Conservation (phyloP, 2,113 vertebrate genomes). For the Tupaia tana region DNA sequence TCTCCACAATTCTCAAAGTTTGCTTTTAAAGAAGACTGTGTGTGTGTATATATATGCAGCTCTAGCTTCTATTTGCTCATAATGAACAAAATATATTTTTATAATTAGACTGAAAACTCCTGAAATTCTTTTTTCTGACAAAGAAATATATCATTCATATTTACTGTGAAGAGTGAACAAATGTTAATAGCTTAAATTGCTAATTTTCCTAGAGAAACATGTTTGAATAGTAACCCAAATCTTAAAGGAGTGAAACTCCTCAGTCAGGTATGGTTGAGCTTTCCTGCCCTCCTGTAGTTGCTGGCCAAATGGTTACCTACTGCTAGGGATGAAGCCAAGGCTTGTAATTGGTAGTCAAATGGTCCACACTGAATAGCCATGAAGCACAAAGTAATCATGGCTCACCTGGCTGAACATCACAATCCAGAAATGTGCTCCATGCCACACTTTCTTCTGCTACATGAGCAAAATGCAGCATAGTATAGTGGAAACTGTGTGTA, state of each 20-base stretch:
- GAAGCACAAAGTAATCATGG: conserved; percentile 1
- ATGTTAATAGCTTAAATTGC: background rate
- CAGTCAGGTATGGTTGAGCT: background rate
- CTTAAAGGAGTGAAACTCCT: background rate
- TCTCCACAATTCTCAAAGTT: background rate
- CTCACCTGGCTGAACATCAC: conserved; percentile 49
- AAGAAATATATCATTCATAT: background rate
- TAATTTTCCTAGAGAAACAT: background rate
- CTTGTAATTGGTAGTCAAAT: background rate
- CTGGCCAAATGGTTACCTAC: no score
- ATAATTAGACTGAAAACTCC: conserved; percentile 1
- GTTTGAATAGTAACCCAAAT: background rate
- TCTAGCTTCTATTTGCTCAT: background rate
- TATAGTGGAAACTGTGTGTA: conserved; percentile 33
- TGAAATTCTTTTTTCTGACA: background rate
- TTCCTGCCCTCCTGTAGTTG: background rate
- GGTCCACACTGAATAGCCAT: background rate
- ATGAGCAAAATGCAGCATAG: background rate
- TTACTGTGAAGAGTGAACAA: background rate
- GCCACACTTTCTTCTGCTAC: background rate
- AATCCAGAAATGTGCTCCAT: background rate
- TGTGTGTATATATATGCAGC: background rate
- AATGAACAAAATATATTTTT: conserved; percentile 3
- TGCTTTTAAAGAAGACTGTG: background rate
- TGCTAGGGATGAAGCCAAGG: background rate